Percentiles rank a stretch among this genome's conserved stretches.
phyloP scores from a whole-genome alignment of 2,888 invertebrate species.

The Amphipyra berbera region DNA sequence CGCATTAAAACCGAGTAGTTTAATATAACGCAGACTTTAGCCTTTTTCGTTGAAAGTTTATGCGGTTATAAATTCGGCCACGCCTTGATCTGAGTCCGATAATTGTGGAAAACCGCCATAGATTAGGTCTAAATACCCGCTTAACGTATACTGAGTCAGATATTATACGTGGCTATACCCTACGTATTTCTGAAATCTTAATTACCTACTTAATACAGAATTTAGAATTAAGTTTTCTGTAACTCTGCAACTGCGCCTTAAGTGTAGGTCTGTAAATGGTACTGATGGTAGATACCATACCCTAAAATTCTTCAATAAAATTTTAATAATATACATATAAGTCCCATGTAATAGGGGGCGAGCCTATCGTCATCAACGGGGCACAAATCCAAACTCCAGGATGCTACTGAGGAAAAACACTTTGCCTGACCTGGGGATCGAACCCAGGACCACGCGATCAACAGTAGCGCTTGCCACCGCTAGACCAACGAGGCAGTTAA shows the following conservation, averaged over 20 bases:
- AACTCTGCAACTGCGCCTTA: not conserved
- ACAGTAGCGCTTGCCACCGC: no score
- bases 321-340: no score
- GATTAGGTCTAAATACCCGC: conserved; percentile 68
- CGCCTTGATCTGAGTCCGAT: conserved; percentile 71
- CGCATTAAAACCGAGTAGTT: conserved; percentile 59
- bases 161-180: conserved; percentile 27
- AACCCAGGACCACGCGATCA: no score
- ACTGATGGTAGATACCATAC: no score
- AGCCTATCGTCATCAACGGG: no score
- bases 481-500: no score
- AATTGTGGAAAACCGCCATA: conserved; percentile 72
- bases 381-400: no score
- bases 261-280: no score
- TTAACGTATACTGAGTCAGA: conserved; percentile 42
- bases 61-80: conserved; percentile 74
- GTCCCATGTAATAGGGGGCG: no score
- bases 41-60: conserved; percentile 72
- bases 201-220: conserved; percentile 27
- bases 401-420: no score
- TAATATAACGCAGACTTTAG: conserved; percentile 59
- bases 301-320: no score
- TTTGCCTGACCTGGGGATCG: no score
- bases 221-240: not conserved
- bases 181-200: conserved; percentile 22